Evolutionary conservation across 1,140 invertebrate genomes (phyloP).

Genomic region (Trachelipus rathkii): DNA sequence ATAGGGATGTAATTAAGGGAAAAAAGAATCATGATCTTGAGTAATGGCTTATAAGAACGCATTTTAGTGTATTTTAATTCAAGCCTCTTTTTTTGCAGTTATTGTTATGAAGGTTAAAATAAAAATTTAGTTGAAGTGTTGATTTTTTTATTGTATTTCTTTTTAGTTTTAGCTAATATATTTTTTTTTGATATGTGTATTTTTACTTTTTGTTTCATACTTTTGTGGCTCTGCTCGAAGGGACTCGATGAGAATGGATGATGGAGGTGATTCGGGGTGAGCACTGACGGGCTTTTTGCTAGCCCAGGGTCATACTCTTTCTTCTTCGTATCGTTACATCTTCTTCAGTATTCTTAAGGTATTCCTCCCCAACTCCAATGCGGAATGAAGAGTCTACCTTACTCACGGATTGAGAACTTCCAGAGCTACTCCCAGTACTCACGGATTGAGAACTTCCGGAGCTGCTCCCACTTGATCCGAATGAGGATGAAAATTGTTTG

Average conservation of each 20-base stretch:
- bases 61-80: background rate
- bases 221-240: slow-evolving; percentile 32
- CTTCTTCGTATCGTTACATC: slow-evolving; percentile 30
- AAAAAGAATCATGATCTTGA: no score
- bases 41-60: no score
- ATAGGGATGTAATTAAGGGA: no score
- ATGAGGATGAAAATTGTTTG: background rate
- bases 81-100: background rate
- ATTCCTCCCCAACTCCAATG: slow-evolving; percentile 30
- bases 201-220: slow-evolving; percentile 6
- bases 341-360: slow-evolving; percentile 30
- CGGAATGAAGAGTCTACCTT: background rate
- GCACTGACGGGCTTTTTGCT: slow-evolving; percentile 22
- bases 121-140: no score
- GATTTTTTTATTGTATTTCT: background rate
- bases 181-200: no score
- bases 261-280: slow-evolving; percentile 28
- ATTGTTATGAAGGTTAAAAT: background rate
- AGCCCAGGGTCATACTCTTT: slow-evolving; percentile 31
- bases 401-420: background rate
- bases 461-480: background rate
- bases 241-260: slow-evolving; percentile 31
- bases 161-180: background rate
- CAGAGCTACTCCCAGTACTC: background rate
- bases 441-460: background rate